A percentile compares a stretch with the other conserved stretches of the same genome.
phyloP scores from a whole-genome alignment of 2,888 invertebrate genomes.

The Drosophila recens region DNA sequence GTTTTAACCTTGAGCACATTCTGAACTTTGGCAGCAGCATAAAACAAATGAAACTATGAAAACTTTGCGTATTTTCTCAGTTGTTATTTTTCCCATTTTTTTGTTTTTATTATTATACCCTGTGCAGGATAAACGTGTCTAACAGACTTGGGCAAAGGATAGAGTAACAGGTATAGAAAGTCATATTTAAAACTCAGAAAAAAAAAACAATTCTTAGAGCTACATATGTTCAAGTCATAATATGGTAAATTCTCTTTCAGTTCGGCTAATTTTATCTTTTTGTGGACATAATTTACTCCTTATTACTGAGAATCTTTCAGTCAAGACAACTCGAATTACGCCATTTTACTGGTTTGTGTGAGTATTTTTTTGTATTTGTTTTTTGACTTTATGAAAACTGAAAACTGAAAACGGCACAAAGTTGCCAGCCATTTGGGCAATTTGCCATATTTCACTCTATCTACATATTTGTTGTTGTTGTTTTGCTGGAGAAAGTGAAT shows the following conservation, averaged over 20 bases:
- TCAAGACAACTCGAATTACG: not conserved
- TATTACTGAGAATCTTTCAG: not conserved
- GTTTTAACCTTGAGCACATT: conserved; percentile 59
- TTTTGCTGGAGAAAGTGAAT: conserved; percentile 46
- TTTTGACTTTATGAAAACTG: conserved; percentile 58
- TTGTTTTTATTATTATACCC: conserved; percentile 21
- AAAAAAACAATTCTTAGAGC: not conserved
- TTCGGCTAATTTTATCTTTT: too few relatives aligned
- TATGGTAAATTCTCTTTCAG: not conserved
- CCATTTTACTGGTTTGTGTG: not conserved
- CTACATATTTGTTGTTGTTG: conserved; percentile 44
- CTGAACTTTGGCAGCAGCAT: conserved; percentile 65
- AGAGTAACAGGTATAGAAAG: not conserved
- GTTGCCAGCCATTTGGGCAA: conserved; percentile 50
- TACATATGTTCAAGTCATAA: not conserved
- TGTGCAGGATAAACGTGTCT: not conserved
- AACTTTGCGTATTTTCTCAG: conserved; percentile 36
- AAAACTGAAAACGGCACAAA: conserved; percentile 63
- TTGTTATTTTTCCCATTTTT: conserved; percentile 22
- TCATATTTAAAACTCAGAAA: not conserved
- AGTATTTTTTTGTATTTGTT: conserved; percentile 22
- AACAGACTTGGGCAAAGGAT: not conserved
- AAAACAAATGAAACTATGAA: conserved; percentile 72
- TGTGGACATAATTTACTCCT: not conserved
- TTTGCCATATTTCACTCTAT: conserved; percentile 55